phyloP scores from a whole-genome alignment of 2,113 vertebrate genomes.

The Labeo catla region DNA sequence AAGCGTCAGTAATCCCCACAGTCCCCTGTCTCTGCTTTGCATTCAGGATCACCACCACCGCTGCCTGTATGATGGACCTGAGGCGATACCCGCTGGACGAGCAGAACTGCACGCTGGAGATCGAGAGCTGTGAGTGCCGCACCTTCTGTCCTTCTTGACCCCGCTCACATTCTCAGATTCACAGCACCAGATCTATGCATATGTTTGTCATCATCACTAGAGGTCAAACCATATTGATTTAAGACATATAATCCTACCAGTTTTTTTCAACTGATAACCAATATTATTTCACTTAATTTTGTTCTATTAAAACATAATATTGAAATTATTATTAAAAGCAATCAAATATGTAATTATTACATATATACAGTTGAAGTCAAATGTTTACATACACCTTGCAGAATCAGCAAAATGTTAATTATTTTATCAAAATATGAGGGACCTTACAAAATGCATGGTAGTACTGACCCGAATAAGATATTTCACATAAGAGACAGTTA shows the following conservation, averaged over 20 bases:
- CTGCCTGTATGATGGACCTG: slow-evolving; percentile 98
- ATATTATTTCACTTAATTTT: background rate
- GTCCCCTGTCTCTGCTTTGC: slow-evolving; percentile 58
- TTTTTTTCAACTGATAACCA: background rate
- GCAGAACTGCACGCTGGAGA: slow-evolving; percentile 97
- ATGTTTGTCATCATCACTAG: background rate
- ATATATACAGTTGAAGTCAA: too few species aligned
- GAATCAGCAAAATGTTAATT: too few species aligned
- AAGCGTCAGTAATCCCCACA: slow-evolving; percentile 48
- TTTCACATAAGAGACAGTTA: too few species aligned
- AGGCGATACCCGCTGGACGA: slow-evolving; percentile 94
- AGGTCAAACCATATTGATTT: background rate
- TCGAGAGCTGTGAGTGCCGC: slow-evolving; percentile 94
- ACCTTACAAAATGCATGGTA: too few species aligned
- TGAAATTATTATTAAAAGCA: too few species aligned
- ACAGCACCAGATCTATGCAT: background rate
- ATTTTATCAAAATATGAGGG: too few species aligned
- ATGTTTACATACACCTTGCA: too few species aligned
- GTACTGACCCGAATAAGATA: too few species aligned
- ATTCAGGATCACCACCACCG: slow-evolving; percentile 94
- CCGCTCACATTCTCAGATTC: background rate
- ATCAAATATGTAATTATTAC: too few species aligned
- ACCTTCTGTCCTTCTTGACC: background rate
- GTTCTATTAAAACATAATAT: too few species aligned
- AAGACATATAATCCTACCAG: background rate